Evolutionary conservation across 92 coral and sea anemone species (phyloP), one percentile per base, ranked within the genome.

Genomic region (Epizoanthus scotinus): DNA sequence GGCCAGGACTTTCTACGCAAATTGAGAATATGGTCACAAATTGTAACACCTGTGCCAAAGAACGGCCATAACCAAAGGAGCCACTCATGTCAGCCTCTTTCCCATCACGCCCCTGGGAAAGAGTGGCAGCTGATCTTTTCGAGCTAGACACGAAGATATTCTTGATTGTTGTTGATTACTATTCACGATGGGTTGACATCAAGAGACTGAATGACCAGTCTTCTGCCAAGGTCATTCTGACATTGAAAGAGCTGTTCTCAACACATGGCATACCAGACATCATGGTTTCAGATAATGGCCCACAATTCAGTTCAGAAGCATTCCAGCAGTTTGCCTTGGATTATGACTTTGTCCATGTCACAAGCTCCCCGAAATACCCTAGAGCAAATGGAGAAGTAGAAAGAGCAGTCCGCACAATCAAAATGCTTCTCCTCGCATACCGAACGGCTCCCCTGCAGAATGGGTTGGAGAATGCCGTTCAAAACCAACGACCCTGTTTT

Each of bases 111-210:
- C 50, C 70, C 20, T 84, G 88, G 84, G 78, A 84, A 21, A n/a
- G 84, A 10, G 29, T 34, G 40, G 40, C 40, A 0, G 40, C 40
- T 0, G 40, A 34, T 34, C 40, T 34, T 34, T 82, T 15, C 14
- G 87, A 83, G 21, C 28, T 50, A 15, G 38, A 79, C 17, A 86
- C 87, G 22, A 70, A 70, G 63, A 44, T 60, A 40, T 89, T 61
- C 67, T 38, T 86, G 25, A 71, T 86, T 6, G 77, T 78, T 9
- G 84, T 79, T 21, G 88, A 87, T 53, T 83, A 83, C 65, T 84
- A 87, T 56, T 83, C 88, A 13, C 84, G 91, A 72, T 83, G 90
- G 90, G 40, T 87, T 5, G 87, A 87, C 18, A 74, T 87, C 36
- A 83, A 42, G 81, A 58, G 47, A 69, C 75, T 75, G 0, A 22